Conservation (phyloP, 2,797 vertebrate species). For the Pristis pectinata region DNA sequence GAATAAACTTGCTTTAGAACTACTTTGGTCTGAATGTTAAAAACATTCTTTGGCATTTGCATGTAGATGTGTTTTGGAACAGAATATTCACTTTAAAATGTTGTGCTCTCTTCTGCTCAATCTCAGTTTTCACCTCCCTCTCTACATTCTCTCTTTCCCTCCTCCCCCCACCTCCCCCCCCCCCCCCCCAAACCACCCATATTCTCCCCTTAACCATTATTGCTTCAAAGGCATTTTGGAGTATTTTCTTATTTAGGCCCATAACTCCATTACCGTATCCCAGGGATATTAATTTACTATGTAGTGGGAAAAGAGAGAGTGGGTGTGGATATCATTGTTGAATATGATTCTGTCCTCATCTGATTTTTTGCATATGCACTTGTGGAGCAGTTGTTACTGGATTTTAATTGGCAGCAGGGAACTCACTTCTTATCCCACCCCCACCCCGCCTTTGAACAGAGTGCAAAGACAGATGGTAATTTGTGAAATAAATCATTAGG, state of each 20-base stretch:
- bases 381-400: neutral
- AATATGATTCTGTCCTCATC: neutral
- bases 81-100: neutral
- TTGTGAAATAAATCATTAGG: neutral
- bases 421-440: neutral
- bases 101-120: neutral
- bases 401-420: neutral
- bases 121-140: neutral
- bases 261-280: neutral
- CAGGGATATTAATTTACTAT: neutral
- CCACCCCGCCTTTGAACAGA: neutral
- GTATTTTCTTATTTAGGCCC: neutral
- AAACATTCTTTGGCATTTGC: neutral
- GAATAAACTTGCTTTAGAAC: neutral
- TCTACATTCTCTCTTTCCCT: neutral
- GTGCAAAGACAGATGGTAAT: neutral
- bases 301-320: no score
- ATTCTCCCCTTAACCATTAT: no score
- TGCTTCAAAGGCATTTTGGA: neutral
- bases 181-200: no score
- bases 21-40: neutral
- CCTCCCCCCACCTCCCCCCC: neutral
- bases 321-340: neutral
- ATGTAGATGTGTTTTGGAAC: neutral
- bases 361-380: neutral